Conservation (phyloP, 53 echinoderm and acorn worm genomes). For the Astropecten irregularis region DNA sequence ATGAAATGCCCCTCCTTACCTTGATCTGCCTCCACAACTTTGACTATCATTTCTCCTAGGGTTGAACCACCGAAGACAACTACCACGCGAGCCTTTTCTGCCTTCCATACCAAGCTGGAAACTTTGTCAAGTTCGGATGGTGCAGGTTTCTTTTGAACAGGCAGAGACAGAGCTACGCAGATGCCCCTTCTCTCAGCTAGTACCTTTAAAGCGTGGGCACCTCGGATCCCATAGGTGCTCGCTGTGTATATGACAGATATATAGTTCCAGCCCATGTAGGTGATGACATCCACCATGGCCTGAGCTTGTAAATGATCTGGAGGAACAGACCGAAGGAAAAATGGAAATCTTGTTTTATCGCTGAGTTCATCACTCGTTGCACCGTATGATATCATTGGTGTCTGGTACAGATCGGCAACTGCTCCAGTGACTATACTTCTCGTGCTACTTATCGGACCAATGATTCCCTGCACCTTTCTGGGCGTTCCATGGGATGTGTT, state of each 20-base stretch:
- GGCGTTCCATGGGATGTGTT: too few species aligned
- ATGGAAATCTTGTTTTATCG: conserved; percentile 45
- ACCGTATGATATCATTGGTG: conserved; percentile 25
- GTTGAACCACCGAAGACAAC: conserved; percentile 21
- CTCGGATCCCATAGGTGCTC: conserved; percentile 44
- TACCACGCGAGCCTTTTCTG: conserved; percentile 12
- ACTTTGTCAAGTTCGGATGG: not conserved
- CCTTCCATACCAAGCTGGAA: not conserved
- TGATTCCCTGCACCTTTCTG: not conserved
- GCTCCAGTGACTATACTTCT: conserved; percentile 5
- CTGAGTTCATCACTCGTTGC: conserved; percentile 60
- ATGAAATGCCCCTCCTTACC: not conserved
- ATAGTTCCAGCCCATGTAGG: conserved; percentile 47
- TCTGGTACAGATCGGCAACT: conserved; percentile 2
- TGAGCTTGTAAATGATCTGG: conserved; percentile 44
- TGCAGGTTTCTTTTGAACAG: not conserved
- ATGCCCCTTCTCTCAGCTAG: conserved; percentile 29
- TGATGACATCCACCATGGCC: conserved; percentile 46
- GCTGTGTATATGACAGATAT: conserved; percentile 34
- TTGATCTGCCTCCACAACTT: not conserved
- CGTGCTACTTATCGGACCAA: conserved; percentile 27
- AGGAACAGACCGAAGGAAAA: conserved; percentile 55
- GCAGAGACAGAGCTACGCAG: conserved; percentile 32
- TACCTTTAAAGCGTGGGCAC: conserved; percentile 14
- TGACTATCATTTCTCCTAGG: not conserved